Evolutionary conservation across 2,888 invertebrate genomes (phyloP).

Genomic region (Drosophila nr. perissopoda): DNA sequence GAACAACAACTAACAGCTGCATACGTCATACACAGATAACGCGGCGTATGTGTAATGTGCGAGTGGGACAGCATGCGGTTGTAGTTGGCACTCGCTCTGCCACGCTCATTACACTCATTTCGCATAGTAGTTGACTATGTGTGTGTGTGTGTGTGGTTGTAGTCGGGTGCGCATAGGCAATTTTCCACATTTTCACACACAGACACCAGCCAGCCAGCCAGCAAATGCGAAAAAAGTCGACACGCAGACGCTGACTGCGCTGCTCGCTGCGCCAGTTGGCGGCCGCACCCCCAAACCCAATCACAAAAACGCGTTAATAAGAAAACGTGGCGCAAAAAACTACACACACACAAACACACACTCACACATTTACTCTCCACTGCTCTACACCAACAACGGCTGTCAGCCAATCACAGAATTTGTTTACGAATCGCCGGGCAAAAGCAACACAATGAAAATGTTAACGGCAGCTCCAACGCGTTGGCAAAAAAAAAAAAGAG

Average conservation of each 20-base stretch:
- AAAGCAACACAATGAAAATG: constrained; percentile 82
- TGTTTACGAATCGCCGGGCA: constrained; percentile 82
- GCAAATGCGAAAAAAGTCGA: constrained; percentile 67
- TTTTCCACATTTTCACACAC: constrained; percentile 77
- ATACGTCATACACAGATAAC: constrained; percentile 77
- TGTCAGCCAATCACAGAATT: constrained; percentile 83
- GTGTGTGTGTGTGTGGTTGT: constrained; percentile 32
- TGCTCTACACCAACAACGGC: constrained; percentile 30
- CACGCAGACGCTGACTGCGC: constrained; percentile 68
- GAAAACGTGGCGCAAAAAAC: constrained; percentile 81
- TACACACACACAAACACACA: constrained; percentile 53
- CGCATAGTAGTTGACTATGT: constrained; percentile 57
- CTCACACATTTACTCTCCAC: constrained; percentile 12
- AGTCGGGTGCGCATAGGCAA: constrained; percentile 81
- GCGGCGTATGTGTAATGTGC: constrained; percentile 79
- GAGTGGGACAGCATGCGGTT: constrained; percentile 45
- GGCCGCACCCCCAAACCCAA: constrained; percentile 79
- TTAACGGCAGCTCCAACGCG: constrained; percentile 45
- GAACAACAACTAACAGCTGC: constrained; percentile 35
- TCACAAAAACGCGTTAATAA: constrained; percentile 82
- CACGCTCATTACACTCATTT: constrained; percentile 82
- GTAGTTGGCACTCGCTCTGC: constrained; percentile 61
- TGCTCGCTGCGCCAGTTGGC: constrained; percentile 53
- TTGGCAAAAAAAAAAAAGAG: constrained; percentile 59
- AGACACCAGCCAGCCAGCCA: constrained; percentile 30